Base-by-base conservation (phyloP, 2,888 invertebrate species). In the Zelleria hepariella region DNA sequence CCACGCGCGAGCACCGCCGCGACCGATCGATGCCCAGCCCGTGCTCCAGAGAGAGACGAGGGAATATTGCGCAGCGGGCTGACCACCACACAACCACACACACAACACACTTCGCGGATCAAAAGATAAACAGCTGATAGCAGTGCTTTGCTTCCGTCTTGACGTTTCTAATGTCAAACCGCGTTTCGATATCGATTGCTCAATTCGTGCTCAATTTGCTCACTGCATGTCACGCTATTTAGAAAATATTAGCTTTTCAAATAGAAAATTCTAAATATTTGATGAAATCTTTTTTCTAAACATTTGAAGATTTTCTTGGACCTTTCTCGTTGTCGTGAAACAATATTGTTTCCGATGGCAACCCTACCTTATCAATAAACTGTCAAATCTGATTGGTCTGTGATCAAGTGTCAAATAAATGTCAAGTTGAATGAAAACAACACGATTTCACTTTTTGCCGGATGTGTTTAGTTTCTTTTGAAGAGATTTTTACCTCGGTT, bases 31-130 rank as follows among this genome's bases (percentile, higher is more conserved):
- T 82, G 76, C 68, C 64, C 65, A 70, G 63, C 68, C 74, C 73
- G 70, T 79, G 84, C 73, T 78, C 72, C 66, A 73, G 72, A 87
- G 78, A 85, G 85, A 85, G 87, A 88, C 77, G 76, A 84, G 79
- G 77, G 68, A 80, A 84, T 82, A 81, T 81, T 78, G 80, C 84
- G 83, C 81, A 77, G 76, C 73, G 78, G 24, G 6, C 24, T 5
- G 42, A 3, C 57, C 57, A 18, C 7, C 56, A 15, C 10, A 15
- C 18, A 24, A 3, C 68, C 75, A 74, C 75, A 76, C 77, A 79
- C 82, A 81, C 73, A 79, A 80, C 32, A 32, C 32, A 42, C 32
- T 42, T 42, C 32, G 76, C 53, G 48, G 52, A 58, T 74, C 79
- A 79, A 80, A 78, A 75, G 32, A 42, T 73, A 73, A 77, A 85